Evolutionary conservation across 2,113 vertebrate species (phyloP).

Genomic region (Opisthocomus hoazin): DNA sequence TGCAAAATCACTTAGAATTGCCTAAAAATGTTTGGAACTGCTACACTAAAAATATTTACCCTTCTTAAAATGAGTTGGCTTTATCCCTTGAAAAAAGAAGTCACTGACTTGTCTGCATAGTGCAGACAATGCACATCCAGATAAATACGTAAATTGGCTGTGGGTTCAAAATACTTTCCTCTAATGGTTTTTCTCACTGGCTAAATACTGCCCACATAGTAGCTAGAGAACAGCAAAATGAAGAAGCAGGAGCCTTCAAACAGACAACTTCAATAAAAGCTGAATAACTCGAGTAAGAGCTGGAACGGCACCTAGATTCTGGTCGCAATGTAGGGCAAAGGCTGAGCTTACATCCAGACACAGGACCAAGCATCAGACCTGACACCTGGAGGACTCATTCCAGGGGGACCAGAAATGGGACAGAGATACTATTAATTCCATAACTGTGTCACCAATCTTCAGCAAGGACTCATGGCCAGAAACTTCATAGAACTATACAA

Average conservation of each 20-base stretch:
- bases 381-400: conserved; percentile 27
- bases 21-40: not conserved
- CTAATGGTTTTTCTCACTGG: not conserved
- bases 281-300: not conserved
- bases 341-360: conserved; percentile 32
- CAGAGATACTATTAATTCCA: conserved; percentile 51
- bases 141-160: not conserved
- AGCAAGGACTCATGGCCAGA: conserved; percentile 32
- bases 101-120: not conserved
- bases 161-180: not conserved
- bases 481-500: not conserved
- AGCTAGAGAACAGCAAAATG: not conserved
- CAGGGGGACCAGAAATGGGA: conserved; percentile 51
- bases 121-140: not conserved
- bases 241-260: not conserved
- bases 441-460: conserved; percentile 44
- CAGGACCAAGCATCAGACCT: conserved; percentile 18
- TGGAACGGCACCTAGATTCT: conserved; percentile 32
- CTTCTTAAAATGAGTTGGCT: not conserved
- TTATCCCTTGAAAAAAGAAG: not conserved
- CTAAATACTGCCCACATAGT: not conserved
- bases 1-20: not conserved
- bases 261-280: not conserved
- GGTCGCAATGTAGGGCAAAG: conserved; percentile 37
- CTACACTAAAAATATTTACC: not conserved